phyloP scores from a whole-genome alignment of 1,140 invertebrate species.

The Caenorhabditis inopinata region DNA sequence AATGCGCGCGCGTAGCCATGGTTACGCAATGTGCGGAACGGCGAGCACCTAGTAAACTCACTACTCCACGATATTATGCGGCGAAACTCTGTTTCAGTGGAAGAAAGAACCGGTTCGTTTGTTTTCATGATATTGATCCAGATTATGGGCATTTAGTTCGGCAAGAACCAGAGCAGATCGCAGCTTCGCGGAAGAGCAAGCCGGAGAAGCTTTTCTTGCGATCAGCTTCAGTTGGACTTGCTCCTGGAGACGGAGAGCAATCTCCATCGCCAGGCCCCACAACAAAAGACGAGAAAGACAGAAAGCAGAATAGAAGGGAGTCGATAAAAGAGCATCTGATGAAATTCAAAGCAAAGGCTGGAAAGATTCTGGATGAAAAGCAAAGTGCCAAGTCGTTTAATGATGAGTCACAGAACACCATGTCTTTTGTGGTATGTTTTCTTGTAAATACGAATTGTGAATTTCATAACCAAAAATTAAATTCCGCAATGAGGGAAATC shows the following conservation, averaged over 20 bases:
- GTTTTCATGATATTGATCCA: neutral
- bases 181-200: neutral
- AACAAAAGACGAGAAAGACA: neutral
- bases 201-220: neutral
- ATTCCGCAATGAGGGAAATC: too few species aligned
- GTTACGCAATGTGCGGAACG: neutral
- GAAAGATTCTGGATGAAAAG: neutral
- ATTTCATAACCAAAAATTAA: too few species aligned
- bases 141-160: neutral
- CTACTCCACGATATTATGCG: neutral
- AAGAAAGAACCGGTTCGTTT: neutral
- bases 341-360: conserved; percentile 12
- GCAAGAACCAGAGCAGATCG: neutral
- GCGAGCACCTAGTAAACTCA: neutral
- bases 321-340: conserved; percentile 23
- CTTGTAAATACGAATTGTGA: too few species aligned
- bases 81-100: neutral
- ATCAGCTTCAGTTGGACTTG: neutral
- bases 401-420: neutral
- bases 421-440: neutral
- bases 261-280: neutral
- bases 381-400: neutral
- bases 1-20: neutral
- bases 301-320: conserved; percentile 6
- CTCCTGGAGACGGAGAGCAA: neutral